Base-by-base conservation (phyloP, 2,797 vertebrate species). In the Nannoperca australis region DNA sequence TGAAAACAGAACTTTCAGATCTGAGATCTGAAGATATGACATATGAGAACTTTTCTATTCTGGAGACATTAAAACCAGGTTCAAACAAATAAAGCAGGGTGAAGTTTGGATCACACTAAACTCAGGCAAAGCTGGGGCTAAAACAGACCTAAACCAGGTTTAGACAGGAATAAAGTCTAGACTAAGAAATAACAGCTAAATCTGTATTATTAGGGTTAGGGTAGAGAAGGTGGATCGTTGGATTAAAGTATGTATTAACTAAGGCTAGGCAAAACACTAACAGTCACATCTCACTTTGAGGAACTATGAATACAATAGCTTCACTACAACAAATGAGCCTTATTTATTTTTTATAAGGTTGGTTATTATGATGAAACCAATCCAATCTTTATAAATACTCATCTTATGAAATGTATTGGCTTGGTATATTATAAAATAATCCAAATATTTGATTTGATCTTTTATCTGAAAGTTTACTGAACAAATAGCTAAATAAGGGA, bases 341-440 rank as follows among this genome's bases (percentile, higher is more conserved):
- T 56, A 55, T 3, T 1, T 44, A 22, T 44, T 17, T 32, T 32
- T 9, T 44, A 15, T 22, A 10, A 70, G 20, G 38, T 24, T 50
- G 38, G 2, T 55, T 56, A 44, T 27, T 36, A 5, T 22, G 34
- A 32, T 45, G 17, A 58, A 12, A 22, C 36, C 2, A 24, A 36
- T 22, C 42, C 91, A 92, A 94, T 95, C 94, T 95, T 95, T 32
- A 93, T 95, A 92, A 81, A 88, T 7, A 36, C 30, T 5, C 18
- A 49, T 6, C 0, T 10, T n/a, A n/a, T 50, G 30, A 49, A 36
- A 50, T 65, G 15, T 2, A 22, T 15, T 4, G 12, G 22, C 12
- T 22, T 36, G 2, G 12, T 51, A 0, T 36, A 3, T 17, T 24
- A 51, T 32, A 65, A 38, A 51, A 38, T 38, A 65, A 51, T 38